These are phyloP conservation scores for Lithophane ornitopus DNA, from an alignment of 2,888 invertebrate genomes.

Conservation along the genomic window DNA sequence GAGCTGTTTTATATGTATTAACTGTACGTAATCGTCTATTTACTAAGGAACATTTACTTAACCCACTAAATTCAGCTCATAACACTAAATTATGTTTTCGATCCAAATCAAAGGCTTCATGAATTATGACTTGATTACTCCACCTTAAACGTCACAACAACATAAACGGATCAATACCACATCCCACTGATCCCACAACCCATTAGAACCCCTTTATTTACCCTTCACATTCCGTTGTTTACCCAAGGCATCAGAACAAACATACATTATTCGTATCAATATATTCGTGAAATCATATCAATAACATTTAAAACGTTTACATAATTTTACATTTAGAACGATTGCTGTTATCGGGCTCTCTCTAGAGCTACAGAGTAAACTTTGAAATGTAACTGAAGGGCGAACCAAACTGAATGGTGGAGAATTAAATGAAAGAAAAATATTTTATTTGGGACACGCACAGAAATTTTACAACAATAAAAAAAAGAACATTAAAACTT, in stretches of 20 bases:
- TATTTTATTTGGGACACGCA: no score
- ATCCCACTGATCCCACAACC: constrained; percentile 35
- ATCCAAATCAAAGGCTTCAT: constrained; percentile 31
- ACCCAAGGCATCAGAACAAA: constrained; percentile 29
- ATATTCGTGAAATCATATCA: constrained; percentile 33
- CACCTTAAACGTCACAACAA: constrained; percentile 10
- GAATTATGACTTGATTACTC: constrained; percentile 25
- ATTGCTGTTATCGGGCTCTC: constrained; percentile 11
- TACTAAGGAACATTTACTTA: background rate
- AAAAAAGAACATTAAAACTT: no score
- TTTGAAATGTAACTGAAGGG: background rate
- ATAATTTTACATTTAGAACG: constrained; percentile 25
- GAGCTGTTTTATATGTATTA: background rate
- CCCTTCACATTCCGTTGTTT: constrained; percentile 34
- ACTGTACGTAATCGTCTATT: background rate
- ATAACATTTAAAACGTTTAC: constrained; percentile 37
- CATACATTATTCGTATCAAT: constrained; percentile 48
- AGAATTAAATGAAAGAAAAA: background rate
- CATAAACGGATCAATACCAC: constrained; percentile 42
- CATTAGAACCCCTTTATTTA: constrained; percentile 56
- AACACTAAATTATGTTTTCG: background rate
- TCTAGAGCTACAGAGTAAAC: background rate
- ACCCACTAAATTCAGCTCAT: background rate
- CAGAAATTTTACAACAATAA: no score
- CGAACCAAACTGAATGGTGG: background rate